These are phyloP conservation scores for Nerophis ophidion DNA, from an alignment of 2,113 vertebrate species.

Conservation along the genomic window DNA sequence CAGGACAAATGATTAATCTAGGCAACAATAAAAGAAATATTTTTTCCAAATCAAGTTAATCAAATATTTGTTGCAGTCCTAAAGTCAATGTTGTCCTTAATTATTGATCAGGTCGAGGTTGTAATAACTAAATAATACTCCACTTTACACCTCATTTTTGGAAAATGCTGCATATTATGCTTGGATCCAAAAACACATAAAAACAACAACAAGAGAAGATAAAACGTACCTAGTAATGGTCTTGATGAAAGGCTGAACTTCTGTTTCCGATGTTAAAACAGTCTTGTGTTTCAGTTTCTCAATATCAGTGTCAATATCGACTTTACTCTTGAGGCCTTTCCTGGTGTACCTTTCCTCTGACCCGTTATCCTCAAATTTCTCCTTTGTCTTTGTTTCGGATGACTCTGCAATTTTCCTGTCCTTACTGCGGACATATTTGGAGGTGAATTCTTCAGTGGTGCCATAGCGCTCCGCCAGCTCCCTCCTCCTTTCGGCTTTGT, in stretches of 20 bases:
- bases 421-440: constrained; percentile 58
- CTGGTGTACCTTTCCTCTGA: constrained; percentile 35
- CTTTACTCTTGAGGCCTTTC: constrained; percentile 42
- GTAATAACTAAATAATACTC: too few species aligned
- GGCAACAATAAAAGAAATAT: too few species aligned
- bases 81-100: too few species aligned
- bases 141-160: too few species aligned
- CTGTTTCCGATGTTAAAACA: constrained; percentile 4
- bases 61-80: too few species aligned
- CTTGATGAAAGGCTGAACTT: constrained; percentile 24
- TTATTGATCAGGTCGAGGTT: too few species aligned
- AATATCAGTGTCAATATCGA: constrained; percentile 11
- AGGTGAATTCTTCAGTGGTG: constrained; percentile 62
- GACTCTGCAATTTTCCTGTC: constrained; percentile 51
- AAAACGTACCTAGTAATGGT: constrained; percentile 47
- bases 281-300: constrained; percentile 18
- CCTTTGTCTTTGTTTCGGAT: constrained; percentile 39
- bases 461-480: constrained; percentile 71
- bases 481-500: constrained; percentile 74
- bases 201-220: too few species aligned
- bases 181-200: too few species aligned
- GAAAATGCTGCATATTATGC: too few species aligned
- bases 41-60: too few species aligned
- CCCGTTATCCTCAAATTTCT: constrained; percentile 35
- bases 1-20: too few species aligned